These are phyloP conservation scores for Ictalurus furcatus DNA, from an alignment of 2,113 vertebrate genomes.

Conservation along the genomic window DNA sequence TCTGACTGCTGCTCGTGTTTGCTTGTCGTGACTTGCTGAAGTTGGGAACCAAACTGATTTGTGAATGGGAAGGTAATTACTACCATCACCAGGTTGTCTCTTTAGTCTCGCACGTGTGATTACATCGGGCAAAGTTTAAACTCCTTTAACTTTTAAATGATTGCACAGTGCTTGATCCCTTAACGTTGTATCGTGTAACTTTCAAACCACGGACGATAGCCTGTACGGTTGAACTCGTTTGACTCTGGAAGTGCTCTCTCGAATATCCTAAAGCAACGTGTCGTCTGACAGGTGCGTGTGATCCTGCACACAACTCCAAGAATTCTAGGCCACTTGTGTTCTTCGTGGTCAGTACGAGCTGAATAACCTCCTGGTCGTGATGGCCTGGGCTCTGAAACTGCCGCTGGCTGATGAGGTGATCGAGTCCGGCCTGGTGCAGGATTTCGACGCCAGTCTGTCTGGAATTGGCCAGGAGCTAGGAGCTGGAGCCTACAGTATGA, in stretches of 20 bases:
- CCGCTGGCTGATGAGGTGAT: slow-evolving; percentile 96
- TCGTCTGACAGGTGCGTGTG: slow-evolving; percentile 35
- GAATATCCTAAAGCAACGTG: neutral
- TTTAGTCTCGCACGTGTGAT: neutral
- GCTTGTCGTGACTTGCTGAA: neutral
- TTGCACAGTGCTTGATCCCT: neutral
- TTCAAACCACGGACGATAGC: neutral
- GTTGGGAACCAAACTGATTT: neutral
- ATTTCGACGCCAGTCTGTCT: slow-evolving; percentile 96
- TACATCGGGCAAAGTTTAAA: neutral
- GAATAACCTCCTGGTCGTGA: slow-evolving; percentile 58
- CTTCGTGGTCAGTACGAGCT: slow-evolving; percentile 40
- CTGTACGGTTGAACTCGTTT: neutral
- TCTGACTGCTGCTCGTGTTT: neutral
- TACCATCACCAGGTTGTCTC: neutral
- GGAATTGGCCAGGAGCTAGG: slow-evolving; percentile 97
- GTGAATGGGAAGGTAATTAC: neutral
- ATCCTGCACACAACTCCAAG: neutral
- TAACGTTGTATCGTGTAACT: neutral
- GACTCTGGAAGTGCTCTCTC: neutral
- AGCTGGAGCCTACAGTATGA: slow-evolving; percentile 98
- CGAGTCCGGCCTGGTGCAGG: slow-evolving; percentile 94
- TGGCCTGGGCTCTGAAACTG: slow-evolving; percentile 96
- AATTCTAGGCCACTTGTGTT: neutral
- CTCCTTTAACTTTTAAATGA: neutral